Conservation (phyloP, 2,797 vertebrate genomes). For the Gymnoscopelus braueri region DNA sequence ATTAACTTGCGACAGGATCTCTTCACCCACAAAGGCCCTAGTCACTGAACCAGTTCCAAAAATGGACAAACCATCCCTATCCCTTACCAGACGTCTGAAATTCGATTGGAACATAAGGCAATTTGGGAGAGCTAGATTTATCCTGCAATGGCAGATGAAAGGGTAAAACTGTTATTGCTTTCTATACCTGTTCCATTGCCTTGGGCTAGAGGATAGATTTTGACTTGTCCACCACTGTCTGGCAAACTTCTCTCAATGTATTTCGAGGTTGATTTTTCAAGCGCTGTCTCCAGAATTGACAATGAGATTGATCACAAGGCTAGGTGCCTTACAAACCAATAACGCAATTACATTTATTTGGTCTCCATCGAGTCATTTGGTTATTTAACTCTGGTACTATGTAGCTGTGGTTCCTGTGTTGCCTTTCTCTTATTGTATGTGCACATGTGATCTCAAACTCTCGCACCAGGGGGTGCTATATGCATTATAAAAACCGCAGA, state of each 20-base stretch:
- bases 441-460: slow-evolving; percentile 25
- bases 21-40: no score
- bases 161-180: not conserved
- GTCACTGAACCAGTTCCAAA: no score
- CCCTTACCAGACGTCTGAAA: slow-evolving; percentile 6
- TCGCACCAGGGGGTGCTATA: slow-evolving; percentile 64
- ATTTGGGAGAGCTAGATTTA: not conserved
- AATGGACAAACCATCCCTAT: slow-evolving; percentile 17
- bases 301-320: slow-evolving; percentile 28
- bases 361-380: slow-evolving; percentile 24
- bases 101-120: not conserved
- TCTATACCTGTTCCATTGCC: not conserved
- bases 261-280: slow-evolving; percentile 6
- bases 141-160: not conserved
- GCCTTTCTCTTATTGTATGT: slow-evolving; percentile 22
- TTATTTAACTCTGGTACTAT: slow-evolving; percentile 6
- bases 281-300: slow-evolving; percentile 17
- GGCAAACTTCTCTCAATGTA: slow-evolving; percentile 24
- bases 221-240: slow-evolving; percentile 21
- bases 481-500: slow-evolving; percentile 35
- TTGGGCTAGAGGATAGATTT: not conserved
- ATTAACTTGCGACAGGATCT: no score
- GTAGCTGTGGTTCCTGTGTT: not conserved
- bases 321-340: slow-evolving; percentile 40
- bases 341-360: slow-evolving; percentile 18